Evolutionary conservation across 2,888 invertebrate genomes (phyloP).

Genomic region (Epicampocera succincta): DNA sequence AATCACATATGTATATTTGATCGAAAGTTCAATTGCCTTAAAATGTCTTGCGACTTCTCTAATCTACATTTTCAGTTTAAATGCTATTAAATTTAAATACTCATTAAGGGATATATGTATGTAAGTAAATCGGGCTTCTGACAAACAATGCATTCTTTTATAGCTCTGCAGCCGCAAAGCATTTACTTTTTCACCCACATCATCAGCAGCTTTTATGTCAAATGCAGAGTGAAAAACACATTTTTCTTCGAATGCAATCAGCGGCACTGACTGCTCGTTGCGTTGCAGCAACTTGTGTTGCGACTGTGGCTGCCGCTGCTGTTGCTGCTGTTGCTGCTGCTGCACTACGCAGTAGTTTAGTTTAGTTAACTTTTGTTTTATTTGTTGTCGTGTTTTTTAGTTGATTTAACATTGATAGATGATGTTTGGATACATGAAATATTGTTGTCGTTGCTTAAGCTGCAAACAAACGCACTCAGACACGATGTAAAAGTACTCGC

Average conservation of each 20-base stretch:
- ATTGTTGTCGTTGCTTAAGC: conserved; percentile 51
- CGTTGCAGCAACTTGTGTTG: not conserved
- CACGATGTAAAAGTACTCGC: conserved; percentile 22
- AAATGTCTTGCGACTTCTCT: no score
- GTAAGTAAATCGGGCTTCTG: no score
- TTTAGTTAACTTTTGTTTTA: conserved; percentile 16
- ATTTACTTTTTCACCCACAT: conserved; percentile 59
- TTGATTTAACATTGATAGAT: conserved; percentile 64
- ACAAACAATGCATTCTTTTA: conserved; percentile 3
- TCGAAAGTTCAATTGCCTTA: no score
- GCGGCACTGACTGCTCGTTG: conserved; percentile 21
- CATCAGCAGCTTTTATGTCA: conserved; percentile 47
- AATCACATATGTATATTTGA: no score
- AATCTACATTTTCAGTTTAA: no score
- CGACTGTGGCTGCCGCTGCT: not conserved
- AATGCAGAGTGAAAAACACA: conserved; percentile 42
- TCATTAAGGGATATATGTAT: no score
- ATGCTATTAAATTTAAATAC: no score
- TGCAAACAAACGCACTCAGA: conserved; percentile 25
- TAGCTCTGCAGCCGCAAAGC: not conserved
- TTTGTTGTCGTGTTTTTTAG: conserved; percentile 13
- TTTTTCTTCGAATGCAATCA: conserved; percentile 28
- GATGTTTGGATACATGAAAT: conserved; percentile 65
- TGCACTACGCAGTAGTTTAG: conserved; percentile 44
- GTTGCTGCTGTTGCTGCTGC: conserved; percentile 16